phyloP scores from a whole-genome alignment of 1,140 invertebrate genomes.

The Brachystomella parvula region DNA sequence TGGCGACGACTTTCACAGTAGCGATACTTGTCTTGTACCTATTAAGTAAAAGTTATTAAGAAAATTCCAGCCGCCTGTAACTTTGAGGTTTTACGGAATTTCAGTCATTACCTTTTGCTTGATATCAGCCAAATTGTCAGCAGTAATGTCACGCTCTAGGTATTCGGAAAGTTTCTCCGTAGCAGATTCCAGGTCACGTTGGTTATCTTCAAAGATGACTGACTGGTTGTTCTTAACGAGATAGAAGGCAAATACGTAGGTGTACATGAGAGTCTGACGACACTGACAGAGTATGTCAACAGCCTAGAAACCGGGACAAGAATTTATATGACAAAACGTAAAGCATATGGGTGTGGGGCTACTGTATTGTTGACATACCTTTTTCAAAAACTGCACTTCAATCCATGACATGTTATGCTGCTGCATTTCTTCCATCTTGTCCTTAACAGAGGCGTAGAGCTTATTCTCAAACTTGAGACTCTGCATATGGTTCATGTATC shows the following conservation, averaged over 20 bases:
- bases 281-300: conserved; percentile 97
- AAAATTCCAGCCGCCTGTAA: conserved; percentile 10
- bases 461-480: conserved; percentile 97
- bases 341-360: no score
- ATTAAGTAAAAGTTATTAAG: neutral
- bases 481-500: conserved; percentile 99
- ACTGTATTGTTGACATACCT: no score
- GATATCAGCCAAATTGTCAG: conserved; percentile 93
- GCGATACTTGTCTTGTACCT: conserved; percentile 45
- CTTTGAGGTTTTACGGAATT: neutral
- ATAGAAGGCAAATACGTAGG: conserved; percentile 98
- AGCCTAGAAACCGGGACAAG: no score
- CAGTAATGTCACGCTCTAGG: conserved; percentile 94
- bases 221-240: conserved; percentile 96
- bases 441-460: conserved; percentile 84
- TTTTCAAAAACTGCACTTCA: conserved; percentile 95
- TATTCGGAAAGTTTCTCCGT: conserved; percentile 96
- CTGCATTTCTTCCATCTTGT: conserved; percentile 99
- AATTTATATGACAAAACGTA: no score
- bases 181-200: conserved; percentile 92
- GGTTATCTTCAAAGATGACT: conserved; percentile 89
- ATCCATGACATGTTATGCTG: conserved; percentile 99
- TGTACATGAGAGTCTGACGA: conserved; percentile 96
- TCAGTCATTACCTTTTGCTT: conserved; percentile 81
- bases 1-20: conserved; percentile 94